Conservation (phyloP, 2,113 vertebrate species). For the Mola mola region DNA sequence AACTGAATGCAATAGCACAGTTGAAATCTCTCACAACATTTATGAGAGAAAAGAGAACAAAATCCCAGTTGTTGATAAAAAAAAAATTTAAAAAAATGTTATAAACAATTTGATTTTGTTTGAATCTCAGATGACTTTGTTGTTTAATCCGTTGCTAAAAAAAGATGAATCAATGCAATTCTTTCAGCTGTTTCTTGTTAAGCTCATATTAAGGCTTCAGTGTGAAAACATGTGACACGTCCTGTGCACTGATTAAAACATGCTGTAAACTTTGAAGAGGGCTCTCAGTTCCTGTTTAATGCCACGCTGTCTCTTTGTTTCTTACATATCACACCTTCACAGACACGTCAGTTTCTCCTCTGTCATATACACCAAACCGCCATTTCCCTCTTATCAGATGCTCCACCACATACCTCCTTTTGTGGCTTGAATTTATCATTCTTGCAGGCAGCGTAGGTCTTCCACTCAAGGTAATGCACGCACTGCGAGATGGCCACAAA, state of each 20-base stretch:
- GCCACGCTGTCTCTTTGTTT: not conserved
- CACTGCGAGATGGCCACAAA: constrained; percentile 89
- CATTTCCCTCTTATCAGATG: not conserved
- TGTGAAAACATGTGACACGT: constrained; percentile 17
- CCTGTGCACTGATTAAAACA: not conserved
- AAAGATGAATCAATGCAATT: constrained; percentile 20
- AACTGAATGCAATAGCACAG: too few relatives aligned
- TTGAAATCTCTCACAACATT: too few relatives aligned
- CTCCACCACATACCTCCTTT: constrained; percentile 86
- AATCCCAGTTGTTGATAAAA: too few relatives aligned
- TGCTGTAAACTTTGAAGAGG: not conserved
- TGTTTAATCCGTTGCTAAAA: not conserved
- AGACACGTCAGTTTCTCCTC: not conserved
- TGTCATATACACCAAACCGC: not conserved
- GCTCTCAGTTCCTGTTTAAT: not conserved
- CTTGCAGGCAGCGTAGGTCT: constrained; percentile 88
- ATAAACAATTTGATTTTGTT: too few relatives aligned
- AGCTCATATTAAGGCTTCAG: not conserved
- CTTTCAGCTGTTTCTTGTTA: not conserved
- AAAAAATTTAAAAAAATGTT: too few relatives aligned
- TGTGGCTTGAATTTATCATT: constrained; percentile 89
- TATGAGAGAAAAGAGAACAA: too few relatives aligned
- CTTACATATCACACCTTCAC: not conserved
- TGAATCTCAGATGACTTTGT: too few relatives aligned
- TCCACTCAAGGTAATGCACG: constrained; percentile 97